Conservation (phyloP, 2,797 vertebrate species). For the Hypotaenidia philippensis region DNA sequence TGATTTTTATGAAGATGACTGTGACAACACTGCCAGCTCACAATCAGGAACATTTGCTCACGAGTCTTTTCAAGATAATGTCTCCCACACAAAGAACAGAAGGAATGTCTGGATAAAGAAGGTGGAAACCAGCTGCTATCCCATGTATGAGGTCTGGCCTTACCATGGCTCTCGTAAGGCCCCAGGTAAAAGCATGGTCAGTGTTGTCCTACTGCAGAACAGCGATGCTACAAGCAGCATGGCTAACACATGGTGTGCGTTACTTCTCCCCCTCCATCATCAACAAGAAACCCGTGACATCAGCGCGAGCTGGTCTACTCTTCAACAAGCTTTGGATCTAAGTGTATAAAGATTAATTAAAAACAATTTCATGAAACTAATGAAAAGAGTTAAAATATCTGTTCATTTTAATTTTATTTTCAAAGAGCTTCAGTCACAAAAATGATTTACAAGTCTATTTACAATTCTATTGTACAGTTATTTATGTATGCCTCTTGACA, state of each 20-base stretch:
- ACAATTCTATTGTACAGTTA: constrained; percentile 82
- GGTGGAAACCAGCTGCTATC: not conserved
- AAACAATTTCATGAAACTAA: constrained; percentile 30
- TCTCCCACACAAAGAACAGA: not conserved
- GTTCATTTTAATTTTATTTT: constrained; percentile 80
- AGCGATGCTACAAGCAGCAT: not conserved
- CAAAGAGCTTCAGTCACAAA: constrained; percentile 82
- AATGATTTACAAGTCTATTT: constrained; percentile 80
- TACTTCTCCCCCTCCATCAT: not conserved
- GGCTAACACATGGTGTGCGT: fast-evolving
- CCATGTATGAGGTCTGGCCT: not conserved
- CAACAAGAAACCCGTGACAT: not conserved
- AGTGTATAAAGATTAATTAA: not conserved
- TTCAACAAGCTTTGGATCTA: not conserved
- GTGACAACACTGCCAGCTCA: not conserved
- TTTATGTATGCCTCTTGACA: constrained; percentile 80
- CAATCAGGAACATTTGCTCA: not conserved
- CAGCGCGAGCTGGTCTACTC: not conserved
- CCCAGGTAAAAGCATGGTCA: not conserved
- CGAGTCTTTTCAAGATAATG: not conserved
- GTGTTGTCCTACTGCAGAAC: not conserved
- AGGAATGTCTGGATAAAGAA: not conserved
- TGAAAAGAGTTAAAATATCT: constrained; percentile 47
- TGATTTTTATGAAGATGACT: not conserved
- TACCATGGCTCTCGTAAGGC: not conserved